Evolutionary conservation across 2,797 vertebrate species (phyloP), one percentile per base, ranked within the genome.

Genomic region (Streptopelia turtur): DNA sequence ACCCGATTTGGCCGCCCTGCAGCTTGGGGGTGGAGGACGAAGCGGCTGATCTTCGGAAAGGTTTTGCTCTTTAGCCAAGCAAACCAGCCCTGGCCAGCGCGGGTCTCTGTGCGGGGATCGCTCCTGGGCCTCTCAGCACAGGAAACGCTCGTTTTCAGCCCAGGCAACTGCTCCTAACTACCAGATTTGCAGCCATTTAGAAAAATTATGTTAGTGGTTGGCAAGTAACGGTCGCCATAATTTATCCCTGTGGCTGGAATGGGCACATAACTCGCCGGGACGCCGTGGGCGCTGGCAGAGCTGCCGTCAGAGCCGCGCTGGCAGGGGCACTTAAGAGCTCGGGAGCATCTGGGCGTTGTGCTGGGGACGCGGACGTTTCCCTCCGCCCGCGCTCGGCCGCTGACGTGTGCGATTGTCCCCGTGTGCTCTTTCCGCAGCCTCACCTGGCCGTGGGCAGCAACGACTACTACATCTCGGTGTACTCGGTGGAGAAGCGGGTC

Each of bases 391-490:
- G 41, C 41, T 43, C 41, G 41, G 16, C 82, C 25, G 37, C 91
- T 10, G 39, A 23, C 52, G 50, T 24, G 66, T 5, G 13, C 16
- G 2, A 2, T 93, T 5, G 13, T 11, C 69, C 60, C 55, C 3
- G 0, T 87, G 9, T 69, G 41, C 83, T 82, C 75, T 76, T 25
- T 59, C 88, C 39, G 3, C 98, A 99, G 99, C 99, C 99, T 9
- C 99, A 99, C 93, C 97, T 99, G 98, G 99, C 99, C 1, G 99
- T 99, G 13, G 99, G 99, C 89, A 99, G 99, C 98, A 99, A 99
- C 5, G 99, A 99, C 98, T 99, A 98, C 98, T 99, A 99, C 98
- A 99, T 99, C 99, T 99, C 99, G 55, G 99, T 99, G 98, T 99
- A 99, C 97, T 99, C 99, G 6, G 99, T 99, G 80, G 99, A 99